Evolutionary conservation across 2,113 vertebrate genomes (phyloP), one percentile per base, ranked within the genome.

Genomic region (Protobothrops mucrosquamatus): DNA sequence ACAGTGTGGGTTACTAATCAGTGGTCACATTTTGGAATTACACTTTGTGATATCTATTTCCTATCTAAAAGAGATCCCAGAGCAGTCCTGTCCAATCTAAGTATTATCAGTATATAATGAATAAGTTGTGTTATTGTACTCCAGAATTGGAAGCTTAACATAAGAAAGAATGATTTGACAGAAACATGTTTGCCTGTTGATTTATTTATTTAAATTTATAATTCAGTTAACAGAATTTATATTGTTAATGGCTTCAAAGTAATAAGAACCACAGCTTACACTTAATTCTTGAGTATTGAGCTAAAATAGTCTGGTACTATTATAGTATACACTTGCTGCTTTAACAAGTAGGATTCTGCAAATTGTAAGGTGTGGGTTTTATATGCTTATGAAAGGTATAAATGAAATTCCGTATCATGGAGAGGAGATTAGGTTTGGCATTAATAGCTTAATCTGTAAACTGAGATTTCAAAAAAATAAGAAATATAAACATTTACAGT

Each of bases 341-440:
- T 93, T 89, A 94, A 57, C 2, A 92, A 69, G 81, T 56, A 86
- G 24, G 14, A 46, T 89, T 93, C 89, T 51, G 89, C 93, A 94
- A 1, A 74, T 20, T 46, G 4, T 39, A 54, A 94, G 81, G 12
- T 95, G 0, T 59, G 12, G 92, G 94, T 93, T 87, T 55, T 90
- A 59, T 0, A 0, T 61, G 0, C 1, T 90, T 88, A 52, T 43
- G 9, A 94, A 96, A 87, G 1, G 91, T 93, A 95, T 11, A 64
- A 94, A 93, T 0, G 93, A 92, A 91, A 26, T 0, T 86, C 93
- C 91, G 20, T 90, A 39, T 69, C 90, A 85, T 34, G 56, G 91
- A 22, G 34, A 1, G 15, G 6, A 34, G 61, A 43, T 91, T 54
- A 1, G 69, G 92, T 85, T 86, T 15, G n/a, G 91, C 22, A 91